Evolutionary conservation across 2,113 vertebrate genomes (phyloP).

Genomic region (Larimichthys crocea): DNA sequence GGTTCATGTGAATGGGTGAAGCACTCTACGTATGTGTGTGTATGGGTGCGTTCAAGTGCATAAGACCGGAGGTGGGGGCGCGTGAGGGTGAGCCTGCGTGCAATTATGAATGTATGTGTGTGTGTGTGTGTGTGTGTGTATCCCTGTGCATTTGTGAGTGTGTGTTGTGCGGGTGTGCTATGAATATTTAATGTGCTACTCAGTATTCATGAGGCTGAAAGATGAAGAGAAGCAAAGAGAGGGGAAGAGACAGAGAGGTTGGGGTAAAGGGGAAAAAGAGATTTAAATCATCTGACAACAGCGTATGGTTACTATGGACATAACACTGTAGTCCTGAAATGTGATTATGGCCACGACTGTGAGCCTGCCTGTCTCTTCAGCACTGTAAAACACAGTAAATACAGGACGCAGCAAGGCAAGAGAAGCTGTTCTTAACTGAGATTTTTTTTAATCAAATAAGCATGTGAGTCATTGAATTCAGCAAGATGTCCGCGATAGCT

Average conservation of each 20-base stretch:
- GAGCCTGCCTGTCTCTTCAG: neutral
- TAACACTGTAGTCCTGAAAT: slow-evolving; percentile 34
- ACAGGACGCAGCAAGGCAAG: neutral
- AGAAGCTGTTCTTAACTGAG: neutral
- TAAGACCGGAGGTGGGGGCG: slow-evolving; percentile 17
- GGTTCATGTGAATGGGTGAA: slow-evolving; percentile 59
- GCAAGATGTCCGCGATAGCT: neutral
- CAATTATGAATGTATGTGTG: neutral
- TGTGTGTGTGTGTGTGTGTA: slow-evolving; percentile 1
- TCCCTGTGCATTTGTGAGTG: slow-evolving; percentile 4
- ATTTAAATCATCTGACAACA: slow-evolving; percentile 58
- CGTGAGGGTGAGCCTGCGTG: neutral
- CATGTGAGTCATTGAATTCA: neutral
- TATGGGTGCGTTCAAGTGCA: slow-evolving; percentile 43
- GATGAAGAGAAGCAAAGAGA: slow-evolving; percentile 55
- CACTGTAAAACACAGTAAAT: neutral
- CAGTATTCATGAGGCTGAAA: slow-evolving; percentile 69
- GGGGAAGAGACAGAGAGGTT: slow-evolving; percentile 32
- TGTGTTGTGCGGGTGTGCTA: slow-evolving; percentile 28
- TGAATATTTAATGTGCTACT: slow-evolving; percentile 74
- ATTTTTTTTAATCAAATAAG: neutral
- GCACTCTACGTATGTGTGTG: slow-evolving; percentile 25
- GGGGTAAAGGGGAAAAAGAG: slow-evolving; percentile 1
- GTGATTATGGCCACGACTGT: slow-evolving; percentile 21
- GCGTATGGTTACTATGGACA: slow-evolving; percentile 40